Conservation (phyloP, 2,888 invertebrate species). For the Ischnura elegans region DNA sequence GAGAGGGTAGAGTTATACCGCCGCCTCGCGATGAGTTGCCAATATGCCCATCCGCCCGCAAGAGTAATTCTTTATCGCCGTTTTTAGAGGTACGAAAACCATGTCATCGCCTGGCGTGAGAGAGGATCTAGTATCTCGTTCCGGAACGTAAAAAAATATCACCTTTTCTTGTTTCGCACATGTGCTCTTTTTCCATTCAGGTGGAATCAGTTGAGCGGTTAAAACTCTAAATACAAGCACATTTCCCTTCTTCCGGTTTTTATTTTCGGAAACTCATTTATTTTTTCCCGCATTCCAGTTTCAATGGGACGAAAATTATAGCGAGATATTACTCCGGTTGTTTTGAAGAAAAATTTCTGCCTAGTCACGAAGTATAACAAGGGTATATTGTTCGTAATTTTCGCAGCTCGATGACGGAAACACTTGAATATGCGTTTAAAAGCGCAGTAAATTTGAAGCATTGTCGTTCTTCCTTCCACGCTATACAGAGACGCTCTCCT, state of each 20-base stretch:
- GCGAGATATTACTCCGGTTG: background rate
- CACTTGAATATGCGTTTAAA: background rate
- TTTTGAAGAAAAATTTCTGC: background rate
- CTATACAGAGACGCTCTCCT: background rate
- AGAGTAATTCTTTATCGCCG: slow-evolving; percentile 4
- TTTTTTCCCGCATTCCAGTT: too few species aligned
- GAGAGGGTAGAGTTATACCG: too few species aligned
- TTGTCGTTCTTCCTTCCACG: background rate
- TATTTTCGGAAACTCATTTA: too few species aligned
- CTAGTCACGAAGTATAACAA: background rate
- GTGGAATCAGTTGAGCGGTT: background rate
- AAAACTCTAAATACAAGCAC: background rate
- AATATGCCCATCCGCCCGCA: background rate
- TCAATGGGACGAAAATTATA: background rate
- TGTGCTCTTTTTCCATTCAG: background rate
- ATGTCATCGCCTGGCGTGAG: background rate
- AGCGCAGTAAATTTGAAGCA: background rate
- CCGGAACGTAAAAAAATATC: background rate
- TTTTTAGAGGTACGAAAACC: background rate
- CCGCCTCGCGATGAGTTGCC: slow-evolving; percentile 10
- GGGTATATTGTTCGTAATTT: background rate
- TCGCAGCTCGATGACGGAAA: background rate
- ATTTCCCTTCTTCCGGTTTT: background rate
- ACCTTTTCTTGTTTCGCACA: background rate
- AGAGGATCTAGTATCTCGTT: background rate